phyloP scores from a whole-genome alignment of 2,797 vertebrate genomes.

The Margarornis squamiger region DNA sequence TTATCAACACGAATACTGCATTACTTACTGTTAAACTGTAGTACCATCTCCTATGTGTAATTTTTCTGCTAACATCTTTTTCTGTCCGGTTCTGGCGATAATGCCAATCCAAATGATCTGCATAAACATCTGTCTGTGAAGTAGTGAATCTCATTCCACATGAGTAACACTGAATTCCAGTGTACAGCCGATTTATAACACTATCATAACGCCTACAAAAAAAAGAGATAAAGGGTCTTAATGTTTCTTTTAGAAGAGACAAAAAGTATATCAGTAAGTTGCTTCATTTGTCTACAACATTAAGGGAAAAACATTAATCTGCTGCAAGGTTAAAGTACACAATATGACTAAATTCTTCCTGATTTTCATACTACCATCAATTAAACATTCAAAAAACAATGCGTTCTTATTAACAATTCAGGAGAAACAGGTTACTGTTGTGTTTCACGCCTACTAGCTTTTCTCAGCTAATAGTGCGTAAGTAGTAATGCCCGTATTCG shows the following conservation, averaged over 20 bases:
- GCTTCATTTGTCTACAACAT: background rate
- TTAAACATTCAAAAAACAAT: background rate
- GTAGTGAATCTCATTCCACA: slow-evolving; percentile 97
- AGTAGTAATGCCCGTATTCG: fast-evolving
- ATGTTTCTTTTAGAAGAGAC: background rate
- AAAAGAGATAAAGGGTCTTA: background rate
- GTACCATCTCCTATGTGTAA: slow-evolving; percentile 97
- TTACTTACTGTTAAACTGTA: slow-evolving; percentile 90
- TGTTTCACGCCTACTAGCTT: background rate
- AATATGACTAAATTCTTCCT: background rate
- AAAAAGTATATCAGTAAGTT: background rate
- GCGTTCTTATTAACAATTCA: background rate
- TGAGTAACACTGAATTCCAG: slow-evolving; percentile 97
- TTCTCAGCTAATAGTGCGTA: background rate
- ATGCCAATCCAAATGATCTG: slow-evolving; percentile 98
- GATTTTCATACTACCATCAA: background rate
- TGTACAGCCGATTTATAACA: slow-evolving; percentile 91
- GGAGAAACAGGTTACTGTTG: fast-evolving
- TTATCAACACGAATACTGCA: background rate
- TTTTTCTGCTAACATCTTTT: slow-evolving; percentile 93
- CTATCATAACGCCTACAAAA: slow-evolving; percentile 87
- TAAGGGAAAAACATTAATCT: background rate
- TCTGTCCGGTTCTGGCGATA: slow-evolving; percentile 96
- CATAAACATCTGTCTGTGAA: slow-evolving; percentile 95
- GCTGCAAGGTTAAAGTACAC: background rate